Evolutionary conservation across 2,113 vertebrate genomes (phyloP).

Genomic region (Callipepla squamata): DNA sequence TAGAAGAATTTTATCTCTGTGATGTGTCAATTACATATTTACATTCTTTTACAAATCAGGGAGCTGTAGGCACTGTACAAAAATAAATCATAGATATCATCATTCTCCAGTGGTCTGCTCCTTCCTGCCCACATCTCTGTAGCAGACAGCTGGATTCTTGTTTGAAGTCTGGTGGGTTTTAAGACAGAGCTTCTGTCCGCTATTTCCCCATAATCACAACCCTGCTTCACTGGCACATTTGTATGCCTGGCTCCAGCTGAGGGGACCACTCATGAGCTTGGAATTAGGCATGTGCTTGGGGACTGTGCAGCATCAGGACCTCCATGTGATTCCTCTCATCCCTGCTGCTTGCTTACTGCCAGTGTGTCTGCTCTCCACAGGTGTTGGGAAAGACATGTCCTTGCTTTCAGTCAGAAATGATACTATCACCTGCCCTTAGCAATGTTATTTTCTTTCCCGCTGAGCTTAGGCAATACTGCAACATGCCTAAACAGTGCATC

Average conservation of each 20-base stretch:
- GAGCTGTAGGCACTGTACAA: not conserved
- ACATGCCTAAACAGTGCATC: conserved; percentile 67
- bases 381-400: conserved; percentile 23
- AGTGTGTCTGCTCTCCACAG: not conserved
- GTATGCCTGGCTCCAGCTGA: not conserved
- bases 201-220: not conserved
- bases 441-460: conserved; percentile 46
- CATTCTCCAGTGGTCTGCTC: not conserved
- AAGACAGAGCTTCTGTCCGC: not conserved
- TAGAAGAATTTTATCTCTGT: not conserved
- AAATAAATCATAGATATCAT: not conserved
- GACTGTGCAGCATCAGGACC: not conserved
- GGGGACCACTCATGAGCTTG: not conserved
- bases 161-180: not conserved
- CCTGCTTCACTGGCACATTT: not conserved
- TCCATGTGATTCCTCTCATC: not conserved
- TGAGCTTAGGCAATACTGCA: conserved; percentile 54
- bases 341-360: not conserved
- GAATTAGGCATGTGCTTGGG: not conserved
- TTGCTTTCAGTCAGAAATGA: conserved; percentile 41
- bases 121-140: not conserved
- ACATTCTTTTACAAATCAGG: not conserved
- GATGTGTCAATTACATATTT: not conserved
- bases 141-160: not conserved
- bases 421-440: conserved; percentile 52